Percentiles rank a stretch among this genome's conserved stretches.
These are phyloP conservation scores for Hemibagrus wyckioides DNA, from an alignment of 2,113 vertebrate genomes.

Conservation along the genomic window DNA sequence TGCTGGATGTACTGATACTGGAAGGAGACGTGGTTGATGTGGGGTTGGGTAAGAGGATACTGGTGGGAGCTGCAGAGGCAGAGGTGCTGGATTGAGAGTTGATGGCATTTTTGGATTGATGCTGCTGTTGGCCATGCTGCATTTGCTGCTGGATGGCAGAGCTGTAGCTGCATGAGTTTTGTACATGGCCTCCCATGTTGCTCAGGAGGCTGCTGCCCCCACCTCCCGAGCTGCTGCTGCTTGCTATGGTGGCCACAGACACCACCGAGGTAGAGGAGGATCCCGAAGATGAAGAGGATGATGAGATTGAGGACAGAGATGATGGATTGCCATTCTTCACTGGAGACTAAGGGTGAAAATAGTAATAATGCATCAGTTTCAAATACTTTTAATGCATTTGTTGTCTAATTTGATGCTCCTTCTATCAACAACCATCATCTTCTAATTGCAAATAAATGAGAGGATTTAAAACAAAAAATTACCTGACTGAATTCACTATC, in stretches of 20 bases:
- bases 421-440: background rate
- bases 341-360: slow-evolving; percentile 74
- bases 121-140: slow-evolving; percentile 57
- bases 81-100: slow-evolving; percentile 46
- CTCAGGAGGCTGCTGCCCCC: slow-evolving; percentile 61
- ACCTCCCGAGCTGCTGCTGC: slow-evolving; percentile 44
- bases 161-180: slow-evolving; percentile 75
- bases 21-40: slow-evolving; percentile 61
- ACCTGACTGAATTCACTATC: slow-evolving; percentile 86
- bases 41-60: slow-evolving; percentile 53
- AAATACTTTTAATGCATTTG: background rate
- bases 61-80: slow-evolving; percentile 41
- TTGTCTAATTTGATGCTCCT: background rate
- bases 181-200: slow-evolving; percentile 61
- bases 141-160: slow-evolving; percentile 72
- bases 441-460: background rate
- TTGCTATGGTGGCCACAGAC: slow-evolving; percentile 65
- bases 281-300: slow-evolving; percentile 69
- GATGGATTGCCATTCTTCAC: slow-evolving; percentile 88
- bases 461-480: background rate
- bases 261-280: slow-evolving; percentile 71
- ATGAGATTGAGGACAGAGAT: slow-evolving; percentile 72
- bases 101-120: slow-evolving; percentile 63
- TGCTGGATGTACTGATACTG: slow-evolving; percentile 56
- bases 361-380: background rate